These are phyloP conservation scores for Leucoraja ocellata DNA, from an alignment of 2,797 vertebrate species.

Conservation along the genomic window DNA sequence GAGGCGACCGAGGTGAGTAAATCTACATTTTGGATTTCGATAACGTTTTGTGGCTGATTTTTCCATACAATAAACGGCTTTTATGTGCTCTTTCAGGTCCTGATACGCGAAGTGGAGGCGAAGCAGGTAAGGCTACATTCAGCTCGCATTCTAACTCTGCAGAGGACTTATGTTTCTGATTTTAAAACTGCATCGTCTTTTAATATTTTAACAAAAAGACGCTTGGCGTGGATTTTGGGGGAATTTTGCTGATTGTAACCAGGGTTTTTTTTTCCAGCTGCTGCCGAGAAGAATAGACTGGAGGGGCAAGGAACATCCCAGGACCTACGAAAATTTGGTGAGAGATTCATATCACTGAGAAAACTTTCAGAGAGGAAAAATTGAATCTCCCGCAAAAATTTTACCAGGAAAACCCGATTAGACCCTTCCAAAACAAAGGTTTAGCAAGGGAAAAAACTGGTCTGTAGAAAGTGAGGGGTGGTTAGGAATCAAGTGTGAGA, in stretches of 20 bases:
- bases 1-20: constrained; percentile 87
- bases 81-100: constrained; percentile 76
- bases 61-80: constrained; percentile 47
- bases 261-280: constrained; percentile 62
- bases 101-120: constrained; percentile 94
- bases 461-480: neutral
- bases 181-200: constrained; percentile 50
- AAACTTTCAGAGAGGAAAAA: constrained; percentile 83
- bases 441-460: neutral
- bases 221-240: constrained; percentile 43
- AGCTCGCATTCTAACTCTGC: constrained; percentile 52
- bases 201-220: constrained; percentile 51
- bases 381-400: constrained; percentile 99
- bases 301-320: constrained; percentile 90
- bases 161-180: constrained; percentile 55
- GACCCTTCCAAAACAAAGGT: neutral
- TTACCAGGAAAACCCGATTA: constrained; percentile 60
- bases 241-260: constrained; percentile 44
- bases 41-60: neutral
- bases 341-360: constrained; percentile 68
- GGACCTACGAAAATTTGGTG: constrained; percentile 95
- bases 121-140: constrained; percentile 82
- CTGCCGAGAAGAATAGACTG: constrained; percentile 88
- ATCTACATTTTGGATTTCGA: constrained; percentile 50
- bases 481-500: neutral